phyloP scores from a whole-genome alignment of 2,888 invertebrate species.

The Hypercompe scribonia region DNA sequence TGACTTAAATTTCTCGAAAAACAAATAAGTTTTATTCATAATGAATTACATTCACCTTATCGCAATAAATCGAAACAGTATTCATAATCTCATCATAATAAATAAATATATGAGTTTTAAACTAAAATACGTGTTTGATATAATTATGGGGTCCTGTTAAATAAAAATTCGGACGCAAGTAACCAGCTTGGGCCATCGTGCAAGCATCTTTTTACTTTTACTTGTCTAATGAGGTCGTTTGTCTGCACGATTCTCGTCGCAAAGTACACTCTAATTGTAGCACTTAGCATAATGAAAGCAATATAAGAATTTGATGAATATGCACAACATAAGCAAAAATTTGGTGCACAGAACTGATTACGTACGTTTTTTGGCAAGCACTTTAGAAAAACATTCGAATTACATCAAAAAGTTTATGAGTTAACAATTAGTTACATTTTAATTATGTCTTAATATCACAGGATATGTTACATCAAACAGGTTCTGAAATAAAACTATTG shows the following conservation, averaged over 20 bases:
- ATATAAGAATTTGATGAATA: conserved; percentile 11
- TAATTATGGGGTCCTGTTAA: not conserved
- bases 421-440: not conserved
- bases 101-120: not conserved
- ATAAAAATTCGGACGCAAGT: conserved; percentile 4
- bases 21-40: not conserved
- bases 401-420: not conserved
- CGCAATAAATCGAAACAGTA: not conserved
- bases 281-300: conserved; percentile 35
- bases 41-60: not conserved
- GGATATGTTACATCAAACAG: not conserved
- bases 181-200: conserved; percentile 2
- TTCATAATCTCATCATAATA: not conserved
- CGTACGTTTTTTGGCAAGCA: not conserved
- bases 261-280: conserved; percentile 33
- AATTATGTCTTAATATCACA: not conserved
- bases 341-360: not conserved
- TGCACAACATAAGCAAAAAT: conserved; percentile 11
- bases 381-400: not conserved
- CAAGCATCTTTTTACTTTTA: conserved; percentile 29
- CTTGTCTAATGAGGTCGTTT: conserved; percentile 32
- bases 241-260: conserved; percentile 22
- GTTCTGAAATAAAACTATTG: not conserved
- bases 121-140: not conserved
- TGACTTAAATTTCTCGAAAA: not conserved